A percentile compares a stretch with the other conserved stretches of the same genome.
Conservation (phyloP, 2,113 vertebrate genomes). For the Hyla sarda region DNA sequence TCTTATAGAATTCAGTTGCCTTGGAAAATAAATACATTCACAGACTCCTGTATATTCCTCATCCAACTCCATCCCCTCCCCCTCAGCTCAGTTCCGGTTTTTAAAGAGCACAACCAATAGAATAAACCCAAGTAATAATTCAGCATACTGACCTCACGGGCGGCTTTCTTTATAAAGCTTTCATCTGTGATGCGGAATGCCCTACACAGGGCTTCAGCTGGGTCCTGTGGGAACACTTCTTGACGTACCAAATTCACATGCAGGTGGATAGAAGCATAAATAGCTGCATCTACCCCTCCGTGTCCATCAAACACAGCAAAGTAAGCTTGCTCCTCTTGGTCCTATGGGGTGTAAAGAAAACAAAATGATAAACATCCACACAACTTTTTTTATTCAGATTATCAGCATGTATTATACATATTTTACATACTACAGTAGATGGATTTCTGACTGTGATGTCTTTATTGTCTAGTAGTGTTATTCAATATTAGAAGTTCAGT, state of each 20-base stretch:
- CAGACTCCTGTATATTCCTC: neutral
- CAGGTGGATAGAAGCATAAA: slow-evolving; percentile 94
- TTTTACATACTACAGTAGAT: neutral
- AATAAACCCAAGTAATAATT: neutral
- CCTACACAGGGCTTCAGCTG: slow-evolving; percentile 84
- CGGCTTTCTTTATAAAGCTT: slow-evolving; percentile 92
- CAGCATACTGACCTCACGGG: slow-evolving; percentile 83
- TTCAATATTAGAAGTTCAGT: neutral
- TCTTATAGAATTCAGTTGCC: neutral
- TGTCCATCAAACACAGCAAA: slow-evolving; percentile 97
- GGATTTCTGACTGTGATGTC: neutral
- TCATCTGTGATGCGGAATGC: slow-evolving; percentile 93
- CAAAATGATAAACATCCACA: neutral
- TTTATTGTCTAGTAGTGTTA: neutral
- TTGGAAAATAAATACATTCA: neutral
- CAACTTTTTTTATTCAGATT: neutral
- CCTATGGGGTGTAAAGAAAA: slow-evolving; percentile 72
- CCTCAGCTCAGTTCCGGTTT: too few relatives aligned
- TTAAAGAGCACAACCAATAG: neutral
- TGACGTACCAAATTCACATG: slow-evolving; percentile 93
- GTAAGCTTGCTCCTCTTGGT: slow-evolving; percentile 96
- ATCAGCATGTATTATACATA: neutral
- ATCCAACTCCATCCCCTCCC: too few relatives aligned
- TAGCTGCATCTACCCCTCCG: slow-evolving; percentile 94
- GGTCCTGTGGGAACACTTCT: slow-evolving; percentile 89